phyloP scores from a whole-genome alignment of 1,140 invertebrate genomes.

The Caerostris darwini region DNA sequence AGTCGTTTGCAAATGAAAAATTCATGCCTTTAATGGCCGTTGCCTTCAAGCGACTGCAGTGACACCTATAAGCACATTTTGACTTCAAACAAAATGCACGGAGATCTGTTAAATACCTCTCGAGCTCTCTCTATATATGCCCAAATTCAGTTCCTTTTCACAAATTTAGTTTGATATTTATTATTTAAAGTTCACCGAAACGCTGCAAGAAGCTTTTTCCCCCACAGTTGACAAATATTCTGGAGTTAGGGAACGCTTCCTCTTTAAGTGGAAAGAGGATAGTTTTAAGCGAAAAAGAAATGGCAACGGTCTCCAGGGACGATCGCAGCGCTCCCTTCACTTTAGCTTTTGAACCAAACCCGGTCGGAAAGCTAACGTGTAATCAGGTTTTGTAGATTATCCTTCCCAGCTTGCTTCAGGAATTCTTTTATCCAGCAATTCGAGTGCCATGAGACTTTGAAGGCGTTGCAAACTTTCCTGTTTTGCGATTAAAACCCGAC shows the following conservation, averaged over 20 bases:
- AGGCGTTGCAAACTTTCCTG: constrained; percentile 26
- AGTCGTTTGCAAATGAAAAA: constrained; percentile 63
- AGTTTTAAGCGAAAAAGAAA: constrained; percentile 69
- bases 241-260: constrained; percentile 30
- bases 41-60: constrained; percentile 46
- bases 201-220: background rate
- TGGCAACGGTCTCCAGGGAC: constrained; percentile 73
- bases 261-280: constrained; percentile 64
- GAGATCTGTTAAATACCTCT: constrained; percentile 60
- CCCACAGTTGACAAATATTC: constrained; percentile 38
- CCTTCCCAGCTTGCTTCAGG: background rate
- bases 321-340: constrained; percentile 48
- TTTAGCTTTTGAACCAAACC: constrained; percentile 50
- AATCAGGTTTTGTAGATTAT: constrained; percentile 72
- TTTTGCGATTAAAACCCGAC: constrained; percentile 64
- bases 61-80: constrained; percentile 72
- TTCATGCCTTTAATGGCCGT: constrained; percentile 67
- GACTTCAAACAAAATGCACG: constrained; percentile 23
- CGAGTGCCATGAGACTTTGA: background rate
- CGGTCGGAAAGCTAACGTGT: background rate
- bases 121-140: background rate
- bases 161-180: constrained; percentile 73
- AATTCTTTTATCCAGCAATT: background rate
- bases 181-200: constrained; percentile 61
- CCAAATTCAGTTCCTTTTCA: constrained; percentile 44